Evolutionary conservation across 2,888 invertebrate genomes (phyloP).

Genomic region (Dolichopus griseipennis): DNA sequence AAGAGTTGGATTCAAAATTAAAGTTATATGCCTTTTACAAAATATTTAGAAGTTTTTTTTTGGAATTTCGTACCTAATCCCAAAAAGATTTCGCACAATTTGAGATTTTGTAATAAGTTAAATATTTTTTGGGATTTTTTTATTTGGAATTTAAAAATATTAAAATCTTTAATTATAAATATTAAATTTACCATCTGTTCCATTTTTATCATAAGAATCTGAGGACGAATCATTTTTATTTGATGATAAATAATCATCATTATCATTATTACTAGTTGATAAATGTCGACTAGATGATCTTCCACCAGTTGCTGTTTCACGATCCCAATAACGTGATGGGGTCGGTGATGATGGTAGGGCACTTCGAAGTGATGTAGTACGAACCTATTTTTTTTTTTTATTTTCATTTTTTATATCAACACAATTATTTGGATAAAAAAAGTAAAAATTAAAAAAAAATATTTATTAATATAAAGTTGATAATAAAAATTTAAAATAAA

Average conservation of each 20-base stretch:
- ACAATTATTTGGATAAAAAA: too few relatives aligned
- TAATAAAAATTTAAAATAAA: too few relatives aligned
- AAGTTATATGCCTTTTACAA: too few relatives aligned
- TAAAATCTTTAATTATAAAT: background rate
- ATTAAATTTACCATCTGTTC: slow-evolving; percentile 33
- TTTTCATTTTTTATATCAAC: background rate
- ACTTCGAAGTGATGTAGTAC: slow-evolving; percentile 33
- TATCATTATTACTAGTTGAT: slow-evolving; percentile 17
- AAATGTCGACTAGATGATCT: slow-evolving; percentile 28
- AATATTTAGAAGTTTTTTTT: too few relatives aligned
- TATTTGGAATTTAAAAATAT: too few relatives aligned
- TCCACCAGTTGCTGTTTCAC: slow-evolving; percentile 29
- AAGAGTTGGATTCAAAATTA: too few relatives aligned
- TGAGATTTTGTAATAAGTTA: too few relatives aligned
- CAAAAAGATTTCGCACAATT: too few relatives aligned
- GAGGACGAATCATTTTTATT: slow-evolving; percentile 29
- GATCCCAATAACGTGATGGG: slow-evolving; percentile 38
- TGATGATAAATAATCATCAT: slow-evolving; percentile 27
- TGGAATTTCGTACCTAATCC: too few relatives aligned
- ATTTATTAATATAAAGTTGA: too few relatives aligned
- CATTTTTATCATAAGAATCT: slow-evolving; percentile 34
- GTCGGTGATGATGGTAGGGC: slow-evolving; percentile 40
- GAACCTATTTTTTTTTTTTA: slow-evolving; percentile 25
- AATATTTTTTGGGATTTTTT: too few relatives aligned
- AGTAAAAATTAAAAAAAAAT: too few relatives aligned